A percentile compares a stretch with the other conserved stretches of the same genome.
Evolutionary conservation across 2,113 vertebrate species (phyloP).

Genomic region (Australoheros scitulus): DNA sequence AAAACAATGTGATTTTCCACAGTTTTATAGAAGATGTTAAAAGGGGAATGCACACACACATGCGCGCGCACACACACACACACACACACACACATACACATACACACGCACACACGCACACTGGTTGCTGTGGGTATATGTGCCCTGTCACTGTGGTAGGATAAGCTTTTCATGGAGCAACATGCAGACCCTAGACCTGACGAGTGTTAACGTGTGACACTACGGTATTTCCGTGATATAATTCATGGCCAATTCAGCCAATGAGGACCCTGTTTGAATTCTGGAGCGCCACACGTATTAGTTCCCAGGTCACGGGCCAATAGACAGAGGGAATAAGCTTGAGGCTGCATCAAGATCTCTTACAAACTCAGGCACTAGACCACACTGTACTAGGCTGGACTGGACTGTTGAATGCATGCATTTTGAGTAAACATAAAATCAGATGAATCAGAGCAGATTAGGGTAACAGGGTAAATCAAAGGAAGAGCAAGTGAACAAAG

Average conservation of each 20-base stretch:
- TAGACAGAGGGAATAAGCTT: slow-evolving; percentile 25
- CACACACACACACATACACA: slow-evolving; percentile 22
- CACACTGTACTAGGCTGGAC: slow-evolving; percentile 65
- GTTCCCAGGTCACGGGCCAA: slow-evolving; percentile 63
- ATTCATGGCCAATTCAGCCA: slow-evolving; percentile 74
- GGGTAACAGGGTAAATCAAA: slow-evolving; percentile 52
- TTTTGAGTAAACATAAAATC: slow-evolving; percentile 45
- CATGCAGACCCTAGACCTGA: slow-evolving; percentile 64
- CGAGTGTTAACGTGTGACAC: slow-evolving; percentile 57
- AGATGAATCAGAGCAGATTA: slow-evolving; percentile 55
- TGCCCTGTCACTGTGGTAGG: slow-evolving; percentile 45
- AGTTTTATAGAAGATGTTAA: too few relatives aligned
- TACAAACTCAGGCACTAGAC: slow-evolving; percentile 41
- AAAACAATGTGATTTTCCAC: too few relatives aligned
- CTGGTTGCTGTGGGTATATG: slow-evolving; percentile 74
- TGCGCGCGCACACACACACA: slow-evolving; percentile 48
- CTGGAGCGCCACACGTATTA: slow-evolving; percentile 63
- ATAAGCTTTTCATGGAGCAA: slow-evolving; percentile 43
- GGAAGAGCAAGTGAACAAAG: slow-evolving; percentile 28
- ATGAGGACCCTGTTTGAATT: slow-evolving; percentile 81
- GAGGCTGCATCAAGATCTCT: slow-evolving; percentile 52
- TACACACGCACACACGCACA: slow-evolving; percentile 45
- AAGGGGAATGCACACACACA: slow-evolving; percentile 36
- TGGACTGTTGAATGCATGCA: slow-evolving; percentile 49
- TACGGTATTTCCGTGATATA: slow-evolving; percentile 76